Evolutionary conservation across 1,140 invertebrate genomes (phyloP).

Genomic region (Habropoda laboriosa): DNA sequence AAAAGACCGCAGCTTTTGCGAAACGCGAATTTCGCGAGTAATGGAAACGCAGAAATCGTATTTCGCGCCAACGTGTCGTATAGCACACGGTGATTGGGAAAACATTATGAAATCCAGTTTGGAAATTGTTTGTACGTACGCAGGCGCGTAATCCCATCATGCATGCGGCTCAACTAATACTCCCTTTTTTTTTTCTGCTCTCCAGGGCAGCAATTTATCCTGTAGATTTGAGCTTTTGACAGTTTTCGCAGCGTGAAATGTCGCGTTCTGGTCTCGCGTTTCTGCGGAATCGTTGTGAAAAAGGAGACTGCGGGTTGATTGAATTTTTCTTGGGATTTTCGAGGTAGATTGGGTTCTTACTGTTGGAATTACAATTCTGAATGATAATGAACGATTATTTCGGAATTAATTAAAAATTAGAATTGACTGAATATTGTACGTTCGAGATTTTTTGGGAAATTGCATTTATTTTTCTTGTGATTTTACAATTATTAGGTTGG

Average conservation of each 20-base stretch:
- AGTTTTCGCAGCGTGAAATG: not conserved
- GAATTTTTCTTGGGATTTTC: not conserved
- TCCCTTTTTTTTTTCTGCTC: conserved; percentile 30
- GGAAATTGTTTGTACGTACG: conserved; percentile 34
- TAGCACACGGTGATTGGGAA: conserved; percentile 39
- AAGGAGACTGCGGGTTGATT: not conserved
- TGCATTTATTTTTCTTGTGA: no score
- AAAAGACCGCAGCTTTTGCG: not conserved
- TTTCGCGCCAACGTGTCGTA: not conserved
- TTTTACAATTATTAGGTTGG: no score
- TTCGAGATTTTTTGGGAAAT: no score
- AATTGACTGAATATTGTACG: no score
- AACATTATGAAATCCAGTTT: conserved; percentile 45
- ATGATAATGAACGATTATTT: no score
- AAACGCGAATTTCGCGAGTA: not conserved
- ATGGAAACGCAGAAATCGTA: conserved; percentile 32
- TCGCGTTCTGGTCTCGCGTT: not conserved
- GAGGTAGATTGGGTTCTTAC: no score
- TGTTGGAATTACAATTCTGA: no score
- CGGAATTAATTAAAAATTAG: no score
- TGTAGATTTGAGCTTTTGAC: not conserved
- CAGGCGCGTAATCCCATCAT: conserved; percentile 23
- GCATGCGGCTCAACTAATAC: conserved; percentile 28
- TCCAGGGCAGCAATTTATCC: not conserved
- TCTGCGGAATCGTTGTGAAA: no score